Evolutionary conservation across 2,797 vertebrate genomes (phyloP).

Genomic region (Chaetophractus vellerosus): DNA sequence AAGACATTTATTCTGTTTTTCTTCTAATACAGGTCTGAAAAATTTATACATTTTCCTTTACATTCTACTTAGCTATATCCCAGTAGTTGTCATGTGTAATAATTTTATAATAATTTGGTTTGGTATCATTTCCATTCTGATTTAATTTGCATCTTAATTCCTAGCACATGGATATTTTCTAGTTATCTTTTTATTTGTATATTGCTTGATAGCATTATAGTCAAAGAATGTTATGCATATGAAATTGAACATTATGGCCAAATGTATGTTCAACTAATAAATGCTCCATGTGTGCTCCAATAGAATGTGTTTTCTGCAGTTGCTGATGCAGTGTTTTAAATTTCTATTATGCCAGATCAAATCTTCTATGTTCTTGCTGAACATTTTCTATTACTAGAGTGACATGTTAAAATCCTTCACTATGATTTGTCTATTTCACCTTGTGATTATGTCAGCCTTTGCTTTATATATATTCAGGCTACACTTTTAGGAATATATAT

Average conservation of each 20-base stretch:
- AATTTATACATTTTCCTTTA: neutral
- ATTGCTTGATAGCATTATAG: neutral
- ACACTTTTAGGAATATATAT: neutral
- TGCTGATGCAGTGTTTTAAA: neutral
- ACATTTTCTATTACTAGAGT: slow-evolving; percentile 8
- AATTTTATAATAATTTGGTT: neutral
- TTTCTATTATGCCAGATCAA: neutral
- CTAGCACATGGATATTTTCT: neutral
- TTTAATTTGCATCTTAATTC: slow-evolving; percentile 6
- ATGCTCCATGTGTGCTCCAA: neutral
- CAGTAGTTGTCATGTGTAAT: neutral
- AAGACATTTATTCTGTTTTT: neutral
- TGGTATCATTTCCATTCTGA: neutral
- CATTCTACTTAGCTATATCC: neutral
- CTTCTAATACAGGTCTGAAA: neutral
- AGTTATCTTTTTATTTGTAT: neutral
- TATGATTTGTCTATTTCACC: neutral
- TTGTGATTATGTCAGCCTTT: neutral
- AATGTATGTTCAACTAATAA: neutral
- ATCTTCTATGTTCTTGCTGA: neutral
- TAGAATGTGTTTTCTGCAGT: neutral
- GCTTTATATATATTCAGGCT: neutral
- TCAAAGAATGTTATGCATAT: neutral
- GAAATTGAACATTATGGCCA: neutral
- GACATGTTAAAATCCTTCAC: neutral